Percentiles rank a stretch among this genome's conserved stretches.
Evolutionary conservation across 2,113 vertebrate genomes (phyloP).

Genomic region (Urocynchramus pylzowi): DNA sequence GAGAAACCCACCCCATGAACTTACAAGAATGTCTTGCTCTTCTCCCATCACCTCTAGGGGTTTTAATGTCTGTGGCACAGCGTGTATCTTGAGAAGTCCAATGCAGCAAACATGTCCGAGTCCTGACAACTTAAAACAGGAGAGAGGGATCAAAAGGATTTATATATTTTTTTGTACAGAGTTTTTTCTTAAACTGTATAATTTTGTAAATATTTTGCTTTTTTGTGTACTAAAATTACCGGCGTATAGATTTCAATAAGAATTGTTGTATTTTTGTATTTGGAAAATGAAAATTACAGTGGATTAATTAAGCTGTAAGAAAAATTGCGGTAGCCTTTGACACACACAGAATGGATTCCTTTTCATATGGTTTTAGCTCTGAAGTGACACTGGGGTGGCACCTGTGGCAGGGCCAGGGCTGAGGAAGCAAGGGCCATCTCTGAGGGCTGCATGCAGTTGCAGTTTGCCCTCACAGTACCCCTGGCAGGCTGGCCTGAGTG

Average conservation of each 20-base stretch:
- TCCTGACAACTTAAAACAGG: constrained; percentile 68
- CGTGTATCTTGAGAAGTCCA: constrained; percentile 69
- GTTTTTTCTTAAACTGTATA: constrained; percentile 83
- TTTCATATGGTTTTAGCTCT: constrained; percentile 77
- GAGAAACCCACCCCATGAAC: neutral
- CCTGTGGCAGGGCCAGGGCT: neutral
- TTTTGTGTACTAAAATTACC: constrained; percentile 81
- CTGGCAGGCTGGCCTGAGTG: neutral
- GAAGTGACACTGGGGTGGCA: neutral
- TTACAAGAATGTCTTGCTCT: constrained; percentile 59
- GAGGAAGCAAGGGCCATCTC: neutral
- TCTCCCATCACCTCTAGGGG: constrained; percentile 50
- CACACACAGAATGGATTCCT: constrained; percentile 71
- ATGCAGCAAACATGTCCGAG: constrained; percentile 63
- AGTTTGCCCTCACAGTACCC: neutral
- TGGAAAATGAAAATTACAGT: constrained; percentile 74
- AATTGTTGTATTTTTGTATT: constrained; percentile 86
- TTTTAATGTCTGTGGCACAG: constrained; percentile 64
- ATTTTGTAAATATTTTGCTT: constrained; percentile 84
- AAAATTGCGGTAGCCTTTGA: constrained; percentile 64
- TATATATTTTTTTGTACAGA: constrained; percentile 85
- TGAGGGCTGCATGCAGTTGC: neutral
- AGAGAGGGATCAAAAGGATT: constrained; percentile 81
- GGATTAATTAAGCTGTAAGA: constrained; percentile 72
- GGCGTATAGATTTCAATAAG: constrained; percentile 82